Conservation (phyloP, 2,888 invertebrate genomes). For the Lamellibrachia columna region DNA sequence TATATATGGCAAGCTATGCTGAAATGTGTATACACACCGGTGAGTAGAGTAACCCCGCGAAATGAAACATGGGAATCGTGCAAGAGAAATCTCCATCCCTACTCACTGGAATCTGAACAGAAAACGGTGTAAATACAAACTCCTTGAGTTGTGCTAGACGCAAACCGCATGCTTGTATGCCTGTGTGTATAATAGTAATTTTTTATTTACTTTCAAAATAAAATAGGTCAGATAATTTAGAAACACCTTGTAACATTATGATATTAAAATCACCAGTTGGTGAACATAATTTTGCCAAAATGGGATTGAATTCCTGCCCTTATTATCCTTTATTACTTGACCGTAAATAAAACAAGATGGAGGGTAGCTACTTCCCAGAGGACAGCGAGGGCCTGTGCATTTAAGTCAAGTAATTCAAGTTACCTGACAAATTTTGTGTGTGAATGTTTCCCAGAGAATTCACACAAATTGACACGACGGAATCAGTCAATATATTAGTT, state of each 20-base stretch:
- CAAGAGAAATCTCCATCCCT: background rate
- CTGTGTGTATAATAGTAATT: background rate
- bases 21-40: background rate
- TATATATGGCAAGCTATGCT: too few species aligned
- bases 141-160: background rate
- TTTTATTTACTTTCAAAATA: too few species aligned
- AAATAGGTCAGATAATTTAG: too few species aligned
- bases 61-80: background rate
- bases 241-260: background rate
- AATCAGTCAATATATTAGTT: background rate
- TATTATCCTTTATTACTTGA: background rate
- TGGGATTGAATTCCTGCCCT: background rate
- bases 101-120: background rate
- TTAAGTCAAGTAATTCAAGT: too few species aligned
- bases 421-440: too few species aligned
- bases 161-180: too few species aligned
- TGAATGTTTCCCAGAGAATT: background rate
- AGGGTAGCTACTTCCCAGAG: too few species aligned
- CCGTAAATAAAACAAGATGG: too few species aligned
- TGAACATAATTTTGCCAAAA: background rate
- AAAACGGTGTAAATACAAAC: background rate
- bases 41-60: background rate
- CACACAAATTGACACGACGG: background rate
- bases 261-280: background rate
- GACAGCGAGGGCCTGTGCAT: too few species aligned